Evolutionary conservation across 2,888 invertebrate genomes (phyloP).

Genomic region (Sturmia bella): DNA sequence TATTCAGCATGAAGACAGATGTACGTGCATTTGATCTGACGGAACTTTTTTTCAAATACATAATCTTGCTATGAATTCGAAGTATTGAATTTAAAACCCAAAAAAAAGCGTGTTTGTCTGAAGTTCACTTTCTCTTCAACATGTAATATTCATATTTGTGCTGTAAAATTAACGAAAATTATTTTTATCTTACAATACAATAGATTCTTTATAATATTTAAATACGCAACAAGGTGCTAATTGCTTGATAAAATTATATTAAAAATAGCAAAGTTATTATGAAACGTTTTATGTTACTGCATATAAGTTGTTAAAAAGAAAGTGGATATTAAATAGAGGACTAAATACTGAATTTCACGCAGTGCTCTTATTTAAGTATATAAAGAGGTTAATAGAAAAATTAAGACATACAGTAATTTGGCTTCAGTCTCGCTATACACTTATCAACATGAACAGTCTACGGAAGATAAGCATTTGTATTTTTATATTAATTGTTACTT

Average conservation of each 20-base stretch:
- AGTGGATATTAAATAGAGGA: conserved; percentile 55
- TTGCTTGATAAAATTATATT: conserved; percentile 72
- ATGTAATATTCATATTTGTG: no score
- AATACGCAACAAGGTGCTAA: conserved; percentile 77
- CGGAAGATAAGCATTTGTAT: conserved; percentile 29
- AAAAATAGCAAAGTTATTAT: conserved; percentile 2
- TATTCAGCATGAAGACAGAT: no score
- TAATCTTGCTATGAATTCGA: no score
- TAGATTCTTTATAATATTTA: conserved; percentile 77
- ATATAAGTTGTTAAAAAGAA: conserved; percentile 57
- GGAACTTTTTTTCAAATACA: no score
- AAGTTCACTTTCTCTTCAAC: no score
- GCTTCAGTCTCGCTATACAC: conserved; percentile 48
- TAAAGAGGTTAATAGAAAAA: conserved; percentile 50
- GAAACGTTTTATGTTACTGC: conserved; percentile 31
- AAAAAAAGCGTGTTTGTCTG: no score
- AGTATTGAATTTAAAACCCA: no score
- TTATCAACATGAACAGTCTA: conserved; percentile 54
- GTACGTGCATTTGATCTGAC: no score
- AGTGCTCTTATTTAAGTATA: conserved; percentile 5
- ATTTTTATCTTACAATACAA: conserved; percentile 66
- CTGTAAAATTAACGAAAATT: no score
- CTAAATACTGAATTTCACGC: conserved; percentile 49
- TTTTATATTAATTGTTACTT: conserved; percentile 14
- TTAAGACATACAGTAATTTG: conserved; percentile 8